Conservation (phyloP, 2,797 vertebrate species). For the Myripristis jacobus region DNA sequence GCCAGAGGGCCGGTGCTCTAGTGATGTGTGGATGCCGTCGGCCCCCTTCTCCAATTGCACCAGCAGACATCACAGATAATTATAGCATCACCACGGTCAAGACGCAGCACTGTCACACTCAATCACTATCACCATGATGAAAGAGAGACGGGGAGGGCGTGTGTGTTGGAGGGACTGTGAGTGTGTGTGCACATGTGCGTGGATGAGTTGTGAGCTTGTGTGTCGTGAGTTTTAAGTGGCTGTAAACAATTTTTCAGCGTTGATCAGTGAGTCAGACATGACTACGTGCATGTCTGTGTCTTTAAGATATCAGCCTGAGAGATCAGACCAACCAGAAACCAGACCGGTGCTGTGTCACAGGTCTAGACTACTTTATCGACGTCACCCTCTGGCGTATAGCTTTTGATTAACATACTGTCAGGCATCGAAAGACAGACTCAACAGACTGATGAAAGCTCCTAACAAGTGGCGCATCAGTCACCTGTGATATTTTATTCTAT, state of each 20-base stretch:
- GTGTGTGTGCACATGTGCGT: constrained; percentile 15
- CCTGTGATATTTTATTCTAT: constrained; percentile 26
- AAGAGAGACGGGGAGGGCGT: constrained; percentile 30
- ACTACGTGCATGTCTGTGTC: constrained; percentile 34
- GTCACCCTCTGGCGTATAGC: constrained; percentile 37
- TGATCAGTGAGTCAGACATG: constrained; percentile 33
- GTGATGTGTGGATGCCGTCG: constrained; percentile 69
- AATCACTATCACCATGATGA: constrained; percentile 68
- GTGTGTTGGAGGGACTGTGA: not conserved
- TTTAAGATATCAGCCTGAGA: constrained; percentile 52
- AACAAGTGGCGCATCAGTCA: constrained; percentile 10
- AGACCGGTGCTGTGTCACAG: constrained; percentile 46
- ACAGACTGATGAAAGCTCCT: constrained; percentile 15
- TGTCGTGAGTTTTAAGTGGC: constrained; percentile 28
- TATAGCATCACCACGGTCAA: constrained; percentile 77
- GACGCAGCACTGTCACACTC: constrained; percentile 71
- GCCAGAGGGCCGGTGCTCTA: constrained; percentile 63
- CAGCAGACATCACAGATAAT: constrained; percentile 81
- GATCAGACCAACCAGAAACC: constrained; percentile 52
- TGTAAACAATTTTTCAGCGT: constrained; percentile 54
- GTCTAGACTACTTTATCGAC: constrained; percentile 41
- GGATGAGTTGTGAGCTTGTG: constrained; percentile 13
- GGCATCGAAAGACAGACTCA: constrained; percentile 7
- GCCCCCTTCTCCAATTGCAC: constrained; percentile 79
- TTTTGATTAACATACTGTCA: constrained; percentile 42